Base-by-base conservation (phyloP, 2,797 vertebrate genomes). In the Acanthurus tractus region DNA sequence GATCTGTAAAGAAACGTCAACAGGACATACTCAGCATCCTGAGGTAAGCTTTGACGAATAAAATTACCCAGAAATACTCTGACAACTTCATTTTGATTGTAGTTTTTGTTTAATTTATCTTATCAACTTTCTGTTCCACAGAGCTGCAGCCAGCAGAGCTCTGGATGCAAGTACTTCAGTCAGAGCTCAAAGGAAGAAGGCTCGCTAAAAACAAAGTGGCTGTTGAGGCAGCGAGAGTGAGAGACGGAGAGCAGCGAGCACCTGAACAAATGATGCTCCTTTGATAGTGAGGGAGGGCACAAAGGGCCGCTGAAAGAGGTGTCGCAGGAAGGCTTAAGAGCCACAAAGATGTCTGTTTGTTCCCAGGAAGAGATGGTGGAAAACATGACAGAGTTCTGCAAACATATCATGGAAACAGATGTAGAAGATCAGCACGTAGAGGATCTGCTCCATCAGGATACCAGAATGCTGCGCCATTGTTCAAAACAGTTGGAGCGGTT, bases 231-330 rank as follows among this genome's bases (percentile, higher is more conserved):
- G 36, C 2, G 8, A 58, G 55, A 63, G 62, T 4, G 80, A 66
- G 61, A 83, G 63, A 45, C 70, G 65, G 74, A 66, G 65, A 78
- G 88, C 67, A 49, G 80, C 34, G 83, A 93, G 93, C 91, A 85
- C 75, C 87, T 85, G 92, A 95, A 94, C 89, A 93, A 93, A 90
- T 76, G 48, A 56, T 29, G 10, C 85, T 89, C 86, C 86, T 86
- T 70, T 65, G 48, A 63, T 17, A 63, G 48, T 59, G 11, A 74
- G 45, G 56, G 73, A 9, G 65, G 54, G 29, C 66, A 88, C 44
- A 83, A 80, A 70, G 70, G 72, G 82, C 72, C 63, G 73, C 85
- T 81, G 70, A 85, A 42, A 75, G 76, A 79, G 79, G 79, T 8
- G 52, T 67, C 25, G 59, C 67, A 67, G 62, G 74, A 74, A 79